Evolutionary conservation across 2,797 vertebrate genomes (phyloP), one percentile per base, ranked within the genome.

Genomic region (Telmatherina bonti): DNA sequence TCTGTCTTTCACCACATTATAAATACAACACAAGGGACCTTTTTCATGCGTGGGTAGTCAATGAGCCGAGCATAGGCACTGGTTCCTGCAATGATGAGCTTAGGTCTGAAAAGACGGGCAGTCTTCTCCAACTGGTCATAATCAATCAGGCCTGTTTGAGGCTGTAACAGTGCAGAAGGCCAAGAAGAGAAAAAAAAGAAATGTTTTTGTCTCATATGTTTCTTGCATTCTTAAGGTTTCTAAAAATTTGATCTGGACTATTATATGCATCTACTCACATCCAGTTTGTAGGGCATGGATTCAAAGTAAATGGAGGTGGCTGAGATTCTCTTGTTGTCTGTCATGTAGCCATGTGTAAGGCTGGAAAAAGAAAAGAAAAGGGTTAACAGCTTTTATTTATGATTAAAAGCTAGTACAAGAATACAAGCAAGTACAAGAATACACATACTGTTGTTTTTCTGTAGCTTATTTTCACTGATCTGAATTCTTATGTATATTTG

Each of bases 261-360:
- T 29, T 20, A n/a, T 57, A 49, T 74, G 2, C 27, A 30, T 51
- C 45, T 51, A 92, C 96, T 96, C 93, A 98, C 97, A 0, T 96
- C 92, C 16, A 98, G 93, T 77, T 97, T 98, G 89, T 98, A 98
- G 29, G 96, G 96, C 96, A 98, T 97, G 0, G 96, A 98, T 83
- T 98, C 97, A 9, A 98, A 98, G 93, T 96, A 98, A 90, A 98
- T 98, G 81, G 97, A 98, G 0, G 97, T 97, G 66, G 96, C 96
- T 0, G 96, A 97, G 83, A 98, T 94, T 38, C 95, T 94, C 88
- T 95, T 97, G 79, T 91, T 72, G 11, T 97, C 96, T 0, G 95
- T 95, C 96, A 97, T 97, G 90, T 98, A 98, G 15, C 97, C 96
- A 0, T 98, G 97, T 0, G 97, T 98, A 31, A 98, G 94, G 67